Evolutionary conservation across 2,113 vertebrate genomes (phyloP), one percentile per base, ranked within the genome.

Genomic region (Atlantisia rogersi): DNA sequence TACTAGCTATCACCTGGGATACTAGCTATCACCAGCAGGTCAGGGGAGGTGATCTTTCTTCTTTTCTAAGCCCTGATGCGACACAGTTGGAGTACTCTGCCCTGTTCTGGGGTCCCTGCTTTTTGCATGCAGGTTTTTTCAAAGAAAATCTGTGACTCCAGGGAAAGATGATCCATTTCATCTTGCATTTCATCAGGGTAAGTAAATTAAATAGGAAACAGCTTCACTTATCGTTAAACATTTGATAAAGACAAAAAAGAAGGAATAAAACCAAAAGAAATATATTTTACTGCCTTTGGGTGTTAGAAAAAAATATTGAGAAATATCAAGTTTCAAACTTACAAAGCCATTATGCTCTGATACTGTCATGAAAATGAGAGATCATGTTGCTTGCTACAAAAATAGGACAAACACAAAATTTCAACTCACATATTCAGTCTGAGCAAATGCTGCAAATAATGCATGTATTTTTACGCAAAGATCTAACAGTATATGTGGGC

Each of bases 1-100:
- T 28, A 53, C 3, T 37, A 50, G 13, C 14, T 79, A 4, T 28
- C 5, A 2, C 3, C 22, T 22, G 5, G 44, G 44, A 46, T 46
- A 46, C 44, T 19, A 46, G 16, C 14, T 80, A 4, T 28, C 5
- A 2, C 3, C 17, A 22, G 5, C 24, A 50, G 21, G 9, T 59
- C 0, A 0, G 67, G 48, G 29, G 6, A 70, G 10, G 11, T 39
- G 29, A 81, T 58, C 3, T 24, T 16, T 75, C 12, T 11, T 20
- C 9, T 65, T 35, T 65, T 7, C 37, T 83, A 55, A 79, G 9
- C 10, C 18, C 42, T 28, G 1, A 25, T 60, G 42, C 65, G 35
- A n/a, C 29, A n/a, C n/a, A 48, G 1, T 15, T 48, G 31, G 24
- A 78, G 13, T 32, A 50, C 2, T 56, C 11, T 82, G 44, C 21